Percentiles rank a stretch among this genome's conserved stretches.
These are phyloP conservation scores for Petrolisthes manimaculis DNA, from an alignment of 2,888 invertebrate genomes.

Conservation along the genomic window DNA sequence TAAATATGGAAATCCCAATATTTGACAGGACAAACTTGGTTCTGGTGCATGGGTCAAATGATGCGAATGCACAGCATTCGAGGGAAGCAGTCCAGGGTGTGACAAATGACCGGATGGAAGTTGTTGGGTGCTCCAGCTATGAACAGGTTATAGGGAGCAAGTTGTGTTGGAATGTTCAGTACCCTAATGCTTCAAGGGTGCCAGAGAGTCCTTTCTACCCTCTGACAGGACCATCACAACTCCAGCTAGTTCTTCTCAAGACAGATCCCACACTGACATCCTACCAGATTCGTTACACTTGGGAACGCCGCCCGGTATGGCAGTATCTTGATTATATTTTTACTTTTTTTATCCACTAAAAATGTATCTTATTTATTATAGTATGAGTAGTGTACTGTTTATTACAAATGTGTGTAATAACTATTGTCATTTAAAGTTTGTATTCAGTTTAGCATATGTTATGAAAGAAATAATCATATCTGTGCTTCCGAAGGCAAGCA, in stretches of 20 bases:
- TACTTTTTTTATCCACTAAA: not conserved
- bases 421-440: too few species aligned
- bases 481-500: too few species aligned
- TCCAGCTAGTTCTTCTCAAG: constrained; percentile 52
- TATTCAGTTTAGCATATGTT: too few species aligned
- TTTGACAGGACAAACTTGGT: constrained; percentile 44
- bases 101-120: constrained; percentile 49
- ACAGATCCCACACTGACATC: constrained; percentile 47
- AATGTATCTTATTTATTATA: too few species aligned
- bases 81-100: constrained; percentile 42
- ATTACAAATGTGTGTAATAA: too few species aligned
- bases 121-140: constrained; percentile 48
- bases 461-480: too few species aligned
- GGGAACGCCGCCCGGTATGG: constrained; percentile 41
- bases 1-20: too few species aligned
- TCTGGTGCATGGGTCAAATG: constrained; percentile 48
- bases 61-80: constrained; percentile 13
- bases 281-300: constrained; percentile 59
- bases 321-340: not conserved
- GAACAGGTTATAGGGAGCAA: constrained; percentile 37
- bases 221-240: constrained; percentile 53
- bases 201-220: constrained; percentile 55
- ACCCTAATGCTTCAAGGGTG: constrained; percentile 54
- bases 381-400: too few species aligned
- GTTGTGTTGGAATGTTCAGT: constrained; percentile 57